Conservation (phyloP, 2,113 vertebrate genomes). For the Notechis scutatus region DNA sequence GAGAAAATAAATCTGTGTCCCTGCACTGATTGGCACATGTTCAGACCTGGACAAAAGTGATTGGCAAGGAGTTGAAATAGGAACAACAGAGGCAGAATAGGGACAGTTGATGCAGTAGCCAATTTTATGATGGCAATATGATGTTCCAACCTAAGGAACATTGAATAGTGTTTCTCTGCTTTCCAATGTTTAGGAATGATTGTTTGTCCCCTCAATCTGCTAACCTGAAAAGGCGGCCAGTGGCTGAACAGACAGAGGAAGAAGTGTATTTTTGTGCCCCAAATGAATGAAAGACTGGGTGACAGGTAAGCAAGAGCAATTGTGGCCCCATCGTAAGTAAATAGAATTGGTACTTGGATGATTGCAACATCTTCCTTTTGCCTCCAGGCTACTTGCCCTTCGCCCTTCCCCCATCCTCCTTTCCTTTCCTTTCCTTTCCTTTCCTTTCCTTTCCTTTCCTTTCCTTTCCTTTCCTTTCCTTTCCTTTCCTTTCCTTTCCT, state of each 20-base stretch:
- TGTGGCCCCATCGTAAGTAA: not conserved
- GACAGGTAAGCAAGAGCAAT: not conserved
- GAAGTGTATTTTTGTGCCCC: not conserved
- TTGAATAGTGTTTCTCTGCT: not conserved
- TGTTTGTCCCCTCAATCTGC: not conserved
- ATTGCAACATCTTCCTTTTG: not conserved
- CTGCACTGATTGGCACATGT: not conserved
- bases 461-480: not conserved
- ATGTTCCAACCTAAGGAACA: not conserved
- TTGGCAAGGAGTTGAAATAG: not conserved
- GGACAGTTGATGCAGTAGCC: not conserved
- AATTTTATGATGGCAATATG: not conserved
- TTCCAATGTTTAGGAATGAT: not conserved
- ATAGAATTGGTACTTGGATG: not conserved
- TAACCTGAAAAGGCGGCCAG: not conserved
- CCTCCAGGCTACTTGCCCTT: not conserved
- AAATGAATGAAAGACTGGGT: not conserved
- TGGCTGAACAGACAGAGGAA: not conserved
- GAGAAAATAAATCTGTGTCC: not conserved
- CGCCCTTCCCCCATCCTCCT: no score
- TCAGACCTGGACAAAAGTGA: not conserved
- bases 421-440: not conserved
- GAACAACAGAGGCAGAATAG: not conserved
- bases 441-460: not conserved
- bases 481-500: not conserved